Conservation (phyloP, 2,888 invertebrate genomes). For the Apoda limacodes region DNA sequence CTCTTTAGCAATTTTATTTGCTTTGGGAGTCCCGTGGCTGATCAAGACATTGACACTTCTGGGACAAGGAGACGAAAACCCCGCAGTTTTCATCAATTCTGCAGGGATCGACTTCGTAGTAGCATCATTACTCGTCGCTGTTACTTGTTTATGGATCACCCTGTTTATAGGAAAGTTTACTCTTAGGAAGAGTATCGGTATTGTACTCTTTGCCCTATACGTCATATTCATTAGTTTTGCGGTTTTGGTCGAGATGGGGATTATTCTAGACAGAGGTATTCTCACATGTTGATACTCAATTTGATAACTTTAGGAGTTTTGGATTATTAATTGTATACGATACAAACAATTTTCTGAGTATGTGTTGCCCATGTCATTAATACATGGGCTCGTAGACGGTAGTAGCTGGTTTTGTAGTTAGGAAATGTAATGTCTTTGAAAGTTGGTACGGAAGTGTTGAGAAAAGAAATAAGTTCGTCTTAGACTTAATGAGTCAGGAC, state of each 20-base stretch:
- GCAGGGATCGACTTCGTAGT: constrained; percentile 86
- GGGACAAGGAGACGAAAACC: constrained; percentile 47
- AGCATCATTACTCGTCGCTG: constrained; percentile 80
- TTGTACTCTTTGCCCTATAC: constrained; percentile 75
- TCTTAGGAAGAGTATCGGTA: constrained; percentile 77
- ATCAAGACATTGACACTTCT: constrained; percentile 74
- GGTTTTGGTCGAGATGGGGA: constrained; percentile 81
- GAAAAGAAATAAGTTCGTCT: too few relatives aligned
- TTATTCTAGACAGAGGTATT: too few relatives aligned
- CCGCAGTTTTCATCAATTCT: constrained; percentile 77
- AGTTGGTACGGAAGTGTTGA: too few relatives aligned
- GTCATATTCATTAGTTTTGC: constrained; percentile 79
- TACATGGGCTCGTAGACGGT: too few relatives aligned
- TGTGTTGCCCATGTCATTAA: too few relatives aligned
- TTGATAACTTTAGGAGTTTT: too few relatives aligned
- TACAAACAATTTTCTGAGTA: too few relatives aligned
- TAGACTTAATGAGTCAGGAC: too few relatives aligned
- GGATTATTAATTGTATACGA: too few relatives aligned
- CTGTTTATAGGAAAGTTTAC: constrained; percentile 78
- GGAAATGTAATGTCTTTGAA: too few relatives aligned
- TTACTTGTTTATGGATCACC: constrained; percentile 75
- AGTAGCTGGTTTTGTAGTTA: too few relatives aligned
- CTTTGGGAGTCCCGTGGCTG: constrained; percentile 88
- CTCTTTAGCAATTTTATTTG: constrained; percentile 85
- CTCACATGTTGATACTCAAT: too few relatives aligned